Conservation (phyloP, 2,797 vertebrate genomes). For the Mus caroli region DNA sequence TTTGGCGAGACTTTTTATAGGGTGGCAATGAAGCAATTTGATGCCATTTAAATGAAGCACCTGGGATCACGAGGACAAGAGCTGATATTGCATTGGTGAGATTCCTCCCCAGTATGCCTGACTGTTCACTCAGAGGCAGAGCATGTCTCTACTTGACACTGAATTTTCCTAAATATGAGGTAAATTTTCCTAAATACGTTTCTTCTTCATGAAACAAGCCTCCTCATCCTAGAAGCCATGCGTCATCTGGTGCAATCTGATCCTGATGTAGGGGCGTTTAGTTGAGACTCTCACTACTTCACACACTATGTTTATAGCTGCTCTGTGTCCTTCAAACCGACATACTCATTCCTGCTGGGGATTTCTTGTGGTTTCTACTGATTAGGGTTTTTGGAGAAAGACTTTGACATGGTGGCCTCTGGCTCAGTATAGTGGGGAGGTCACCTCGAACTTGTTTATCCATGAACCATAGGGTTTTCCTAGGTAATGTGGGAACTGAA, state of each 20-base stretch:
- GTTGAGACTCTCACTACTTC: neutral
- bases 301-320: neutral
- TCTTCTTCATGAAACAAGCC: slow-evolving; percentile 42
- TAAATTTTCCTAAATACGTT: neutral
- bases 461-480: neutral
- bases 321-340: neutral
- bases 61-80: slow-evolving; percentile 24
- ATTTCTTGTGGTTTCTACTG: neutral
- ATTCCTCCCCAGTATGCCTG: slow-evolving; percentile 74
- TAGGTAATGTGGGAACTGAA: neutral
- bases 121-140: slow-evolving; percentile 65
- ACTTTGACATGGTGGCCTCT: neutral
- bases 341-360: neutral
- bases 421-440: neutral
- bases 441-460: neutral
- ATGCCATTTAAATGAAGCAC: slow-evolving; percentile 78
- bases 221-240: slow-evolving; percentile 48
- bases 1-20: slow-evolving; percentile 76
- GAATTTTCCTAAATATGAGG: slow-evolving; percentile 61
- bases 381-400: neutral
- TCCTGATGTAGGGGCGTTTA: neutral
- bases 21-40: slow-evolving; percentile 76
- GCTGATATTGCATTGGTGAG: slow-evolving; percentile 65
- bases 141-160: slow-evolving; percentile 62
- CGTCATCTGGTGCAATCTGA: neutral